These are phyloP conservation scores for Xiphorhynchus elegans DNA, from an alignment of 2,113 vertebrate species.

Conservation along the genomic window DNA sequence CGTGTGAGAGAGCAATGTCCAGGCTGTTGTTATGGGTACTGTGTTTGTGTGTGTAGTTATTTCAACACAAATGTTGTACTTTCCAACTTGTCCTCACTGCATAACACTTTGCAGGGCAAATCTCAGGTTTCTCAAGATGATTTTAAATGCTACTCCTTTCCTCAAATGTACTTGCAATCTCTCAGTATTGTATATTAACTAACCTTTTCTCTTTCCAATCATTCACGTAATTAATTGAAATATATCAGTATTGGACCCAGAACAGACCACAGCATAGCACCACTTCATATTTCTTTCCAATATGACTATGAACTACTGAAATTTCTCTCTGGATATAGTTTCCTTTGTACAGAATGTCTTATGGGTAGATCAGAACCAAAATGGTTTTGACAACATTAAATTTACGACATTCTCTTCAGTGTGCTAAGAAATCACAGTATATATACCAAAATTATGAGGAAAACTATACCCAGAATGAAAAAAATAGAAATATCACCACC, in stretches of 20 bases:
- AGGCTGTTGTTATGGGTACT: neutral
- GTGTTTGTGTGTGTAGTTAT: neutral
- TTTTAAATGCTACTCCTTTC: neutral
- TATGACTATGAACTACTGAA: neutral
- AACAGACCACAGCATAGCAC: neutral
- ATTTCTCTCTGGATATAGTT: neutral
- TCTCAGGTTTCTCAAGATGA: neutral
- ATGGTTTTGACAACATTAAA: neutral
- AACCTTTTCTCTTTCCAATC: neutral
- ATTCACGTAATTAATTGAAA: neutral
- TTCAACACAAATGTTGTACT: neutral
- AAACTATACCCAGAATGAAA: neutral
- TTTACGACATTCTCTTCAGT: neutral
- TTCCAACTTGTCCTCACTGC: neutral
- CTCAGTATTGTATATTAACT: neutral
- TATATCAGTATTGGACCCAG: neutral
- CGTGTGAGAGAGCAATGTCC: neutral
- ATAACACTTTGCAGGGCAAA: neutral
- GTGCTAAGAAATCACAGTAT: neutral
- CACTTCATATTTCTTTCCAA: neutral
- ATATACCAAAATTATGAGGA: neutral
- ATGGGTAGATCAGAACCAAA: neutral
- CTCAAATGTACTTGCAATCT: neutral
- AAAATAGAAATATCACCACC: neutral
- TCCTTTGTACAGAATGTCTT: neutral